These are phyloP conservation scores for Mustela nigripes DNA, from an alignment of 2,113 vertebrate genomes.

Conservation along the genomic window DNA sequence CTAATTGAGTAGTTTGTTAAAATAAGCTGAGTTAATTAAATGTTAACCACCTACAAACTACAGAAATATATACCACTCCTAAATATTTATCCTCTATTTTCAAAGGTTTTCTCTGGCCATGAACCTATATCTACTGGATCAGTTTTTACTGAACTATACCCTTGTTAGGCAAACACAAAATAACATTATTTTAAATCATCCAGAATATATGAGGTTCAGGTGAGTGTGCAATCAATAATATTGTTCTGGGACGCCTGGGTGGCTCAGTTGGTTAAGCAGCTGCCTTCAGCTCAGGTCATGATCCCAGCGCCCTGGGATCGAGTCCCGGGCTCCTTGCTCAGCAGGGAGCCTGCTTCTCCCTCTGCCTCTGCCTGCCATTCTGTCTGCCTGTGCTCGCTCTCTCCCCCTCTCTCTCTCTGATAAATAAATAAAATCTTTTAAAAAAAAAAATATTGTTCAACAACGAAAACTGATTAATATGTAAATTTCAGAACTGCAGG, in stretches of 20 bases:
- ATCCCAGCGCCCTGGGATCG: too few relatives aligned
- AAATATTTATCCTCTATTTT: background rate
- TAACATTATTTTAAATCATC: constrained; percentile 12
- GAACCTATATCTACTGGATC: background rate
- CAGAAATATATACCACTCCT: background rate
- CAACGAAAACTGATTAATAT: background rate
- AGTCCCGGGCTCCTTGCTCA: too few relatives aligned
- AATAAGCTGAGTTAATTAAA: background rate
- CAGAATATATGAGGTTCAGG: constrained; percentile 38
- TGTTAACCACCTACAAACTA: background rate
- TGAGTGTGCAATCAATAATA: background rate
- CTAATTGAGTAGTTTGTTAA: background rate
- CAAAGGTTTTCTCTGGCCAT: background rate
- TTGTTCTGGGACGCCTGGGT: background rate
- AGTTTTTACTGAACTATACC: background rate
- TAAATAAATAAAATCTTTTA: too few relatives aligned
- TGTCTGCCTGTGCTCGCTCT: too few relatives aligned
- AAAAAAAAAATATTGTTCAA: background rate
- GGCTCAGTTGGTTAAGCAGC: too few relatives aligned
- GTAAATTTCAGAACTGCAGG: background rate
- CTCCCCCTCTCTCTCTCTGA: too few relatives aligned
- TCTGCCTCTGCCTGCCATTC: too few relatives aligned
- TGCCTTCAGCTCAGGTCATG: too few relatives aligned
- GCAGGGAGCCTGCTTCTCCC: too few relatives aligned
- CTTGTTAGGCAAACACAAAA: constrained; percentile 31